Evolutionary conservation across 2,888 invertebrate genomes (phyloP).

Genomic region (Tuberolachnus salignus): DNA sequence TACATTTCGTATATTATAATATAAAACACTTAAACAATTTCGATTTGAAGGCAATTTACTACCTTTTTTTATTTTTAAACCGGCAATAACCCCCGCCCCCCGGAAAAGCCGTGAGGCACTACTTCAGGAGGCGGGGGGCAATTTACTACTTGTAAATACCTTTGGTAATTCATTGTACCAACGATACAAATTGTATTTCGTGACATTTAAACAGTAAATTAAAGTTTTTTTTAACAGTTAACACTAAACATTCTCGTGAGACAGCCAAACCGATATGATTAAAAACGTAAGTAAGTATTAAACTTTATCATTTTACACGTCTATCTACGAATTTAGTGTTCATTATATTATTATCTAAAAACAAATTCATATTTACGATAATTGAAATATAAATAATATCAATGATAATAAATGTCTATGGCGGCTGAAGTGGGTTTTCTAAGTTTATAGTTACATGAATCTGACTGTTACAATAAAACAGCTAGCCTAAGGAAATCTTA

Average conservation of each 20-base stretch:
- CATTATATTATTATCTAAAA: conserved; percentile 8
- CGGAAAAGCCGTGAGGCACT: too few species aligned
- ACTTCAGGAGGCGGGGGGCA: too few species aligned
- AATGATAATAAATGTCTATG: conserved; percentile 14
- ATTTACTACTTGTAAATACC: conserved; percentile 33
- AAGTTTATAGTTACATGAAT: too few species aligned
- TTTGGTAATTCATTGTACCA: conserved; percentile 11
- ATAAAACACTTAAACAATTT: conserved; percentile 35
- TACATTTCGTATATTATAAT: conserved; percentile 26
- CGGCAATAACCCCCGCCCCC: too few species aligned
- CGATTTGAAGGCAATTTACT: conserved; percentile 14
- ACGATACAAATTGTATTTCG: conserved; percentile 14
- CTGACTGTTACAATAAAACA: too few species aligned
- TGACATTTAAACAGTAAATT: background rate
- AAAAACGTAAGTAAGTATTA: background rate
- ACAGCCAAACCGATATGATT: background rate
- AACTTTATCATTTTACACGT: background rate
- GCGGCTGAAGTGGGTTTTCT: background rate
- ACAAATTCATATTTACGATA: conserved; percentile 6
- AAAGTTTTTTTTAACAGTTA: background rate
- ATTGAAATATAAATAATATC: background rate
- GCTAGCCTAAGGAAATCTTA: too few species aligned
- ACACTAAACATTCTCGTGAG: background rate
- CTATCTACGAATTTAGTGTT: background rate
- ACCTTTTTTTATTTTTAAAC: too few species aligned